Evolutionary conservation across 2,113 vertebrate genomes (phyloP), one percentile per base, ranked within the genome.

Genomic region (Anser cygnoides): DNA sequence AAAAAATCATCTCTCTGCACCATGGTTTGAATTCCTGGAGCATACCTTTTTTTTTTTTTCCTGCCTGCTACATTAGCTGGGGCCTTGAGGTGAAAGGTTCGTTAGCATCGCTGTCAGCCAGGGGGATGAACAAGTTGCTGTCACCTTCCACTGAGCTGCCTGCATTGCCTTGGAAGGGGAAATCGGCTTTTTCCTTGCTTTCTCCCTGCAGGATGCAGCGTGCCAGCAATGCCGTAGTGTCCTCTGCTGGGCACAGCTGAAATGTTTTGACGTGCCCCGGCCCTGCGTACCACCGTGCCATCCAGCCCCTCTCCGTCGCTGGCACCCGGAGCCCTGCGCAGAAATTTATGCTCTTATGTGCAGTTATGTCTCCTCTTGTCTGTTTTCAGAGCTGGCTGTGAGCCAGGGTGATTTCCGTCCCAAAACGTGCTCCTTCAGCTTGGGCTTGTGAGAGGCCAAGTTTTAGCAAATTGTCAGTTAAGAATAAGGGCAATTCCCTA

Each of bases 231-330:
- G 26, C 8, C 11, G 1, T 4, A 79, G 85, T 76, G 90, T 57
- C 94, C 96, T 74, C 95, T 95, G 92, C 93, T 92, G 93, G 94
- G 39, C 80, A 11, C 33, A 13, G 68, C 54, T 37, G 46, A 49
- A 74, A 57, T 1, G 4, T 21, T 9, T 2, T 5, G 35, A 11
- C 0, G 2, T 49, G 54, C 9, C 31, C 39, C 0, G 15, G 65
- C 14, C 58, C 54, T 1, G 15, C 28, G 6, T 9, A 43, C 13
- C 28, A 13, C 21, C 6, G 25, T 17, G 4, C 17, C 17, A 5
- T 37, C 35, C 35, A 62, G 59, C 35, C 59, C 37, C 9, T 8
- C 50, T 23, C 50, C 19, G 11, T 50, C 23, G 23, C 6, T 12
- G 49, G 14, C 59, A 15, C 15, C 14, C 37, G 22, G 23, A 39